Evolutionary conservation across 2,797 vertebrate genomes (phyloP), one percentile per base, ranked within the genome.

Genomic region (Enteromius treurensis): DNA sequence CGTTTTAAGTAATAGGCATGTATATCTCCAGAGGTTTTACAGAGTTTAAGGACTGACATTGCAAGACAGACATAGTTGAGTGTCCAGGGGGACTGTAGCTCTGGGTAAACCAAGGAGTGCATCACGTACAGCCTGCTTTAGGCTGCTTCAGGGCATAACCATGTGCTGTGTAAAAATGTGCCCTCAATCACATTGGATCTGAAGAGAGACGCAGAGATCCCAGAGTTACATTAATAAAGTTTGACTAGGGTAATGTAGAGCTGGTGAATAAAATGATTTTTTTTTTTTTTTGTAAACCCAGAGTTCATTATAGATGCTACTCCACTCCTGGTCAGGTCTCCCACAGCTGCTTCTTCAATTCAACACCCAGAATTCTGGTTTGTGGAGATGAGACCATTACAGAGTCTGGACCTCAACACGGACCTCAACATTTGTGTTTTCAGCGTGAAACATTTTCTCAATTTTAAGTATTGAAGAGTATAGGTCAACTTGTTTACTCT

Each of bases 151-250:
- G 60, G 80, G 70, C 80, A 74, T 65, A 17, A n/a, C 58, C 58
- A 82, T 82, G 70, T 74, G 79, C 55, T 1, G 19, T 64, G 79
- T 51, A 51, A 81, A 73, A 64, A 81, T 64, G 69, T 73, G 42
- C 70, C 69, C 80, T 81, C 80, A 74, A 64, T 81, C 80, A 81
- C 70, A 51, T 49, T 51, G 69, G 13, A 74, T 74, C 53, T 81
- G 23, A 81, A 81, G 69, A 70, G 15, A 60, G 74, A 37, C 1
- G 1, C 68, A 64, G 70, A 49, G 69, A 74, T 81, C 29, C 40
- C 55, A 8, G 58, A 62, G 42, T 65, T 51, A 62, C 74, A 51
- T 64, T 51, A 74, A 74, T 74, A 51, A 74, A 62, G 69, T 81
- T 64, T 74, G 70, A 74, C 79, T 64, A 8, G 53, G 13, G 42